Evolutionary conservation across 2,888 invertebrate genomes (phyloP), one percentile per base, ranked within the genome.

Genomic region (Ichneumon xanthorius): DNA sequence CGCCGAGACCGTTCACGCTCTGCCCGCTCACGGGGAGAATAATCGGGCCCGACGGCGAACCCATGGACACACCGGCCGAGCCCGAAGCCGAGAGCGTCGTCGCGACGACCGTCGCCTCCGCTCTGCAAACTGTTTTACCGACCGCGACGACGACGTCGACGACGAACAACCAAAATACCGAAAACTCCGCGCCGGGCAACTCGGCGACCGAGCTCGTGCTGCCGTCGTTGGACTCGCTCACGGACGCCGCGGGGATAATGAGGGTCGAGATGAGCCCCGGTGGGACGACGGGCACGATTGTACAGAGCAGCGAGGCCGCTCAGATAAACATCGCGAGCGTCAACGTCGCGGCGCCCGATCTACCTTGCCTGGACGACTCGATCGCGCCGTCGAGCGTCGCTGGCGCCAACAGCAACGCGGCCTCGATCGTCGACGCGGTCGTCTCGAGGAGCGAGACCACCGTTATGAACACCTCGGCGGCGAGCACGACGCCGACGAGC

Each of bases 1-100:
- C 96, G 26, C 96, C 96, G 11, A 95, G 96, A 82, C 96, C 96
- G 78, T 96, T 97, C 78, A 96, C 97, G 67, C 94, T 98, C 87
- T 97, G 97, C 91, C 96, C 96, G 0, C 93, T 95, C 19, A 96
- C 96, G 1, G 96, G 96, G 77, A 92, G 94, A 48, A 92, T 92
- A 45, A 92, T 93, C 30, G 91, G 94, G n/a, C 91, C 93, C 6
- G 91, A 94, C 82, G 91, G 94, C 73, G 89, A 94, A 89, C 91
- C 93, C 80, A 85, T 95, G 82, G 92, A 94, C 82, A 90, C 94
- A 88, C 45, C 89, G 90, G 50, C 89, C 0, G 89, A 90, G 22
- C 87, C 88, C 6, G 89, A 90, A 75, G 84, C 85, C 0, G 89
- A 89, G 70, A 61, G 6, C 61, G 30, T 26, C 14, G 22, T 14